These are phyloP conservation scores for Pogonomyrmex californicus DNA, from an alignment of 1,140 invertebrate species.

Conservation along the genomic window DNA sequence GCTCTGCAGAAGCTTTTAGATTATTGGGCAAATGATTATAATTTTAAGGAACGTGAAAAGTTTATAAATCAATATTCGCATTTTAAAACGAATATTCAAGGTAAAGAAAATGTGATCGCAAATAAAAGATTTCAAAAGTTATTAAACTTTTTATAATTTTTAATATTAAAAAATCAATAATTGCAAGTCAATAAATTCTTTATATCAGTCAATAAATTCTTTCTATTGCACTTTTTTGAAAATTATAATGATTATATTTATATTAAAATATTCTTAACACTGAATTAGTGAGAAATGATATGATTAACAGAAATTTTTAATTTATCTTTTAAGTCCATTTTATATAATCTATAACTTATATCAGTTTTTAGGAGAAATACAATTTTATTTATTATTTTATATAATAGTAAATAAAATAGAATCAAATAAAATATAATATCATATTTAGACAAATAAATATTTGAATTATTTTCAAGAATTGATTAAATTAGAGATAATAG, in stretches of 20 bases:
- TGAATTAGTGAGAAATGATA: too few species aligned
- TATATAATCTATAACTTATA: too few species aligned
- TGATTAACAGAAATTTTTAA: too few species aligned
- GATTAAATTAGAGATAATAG: too few species aligned
- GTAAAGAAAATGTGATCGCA: neutral
- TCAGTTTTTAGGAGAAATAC: too few species aligned
- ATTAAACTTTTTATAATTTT: neutral
- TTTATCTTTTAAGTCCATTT: too few species aligned
- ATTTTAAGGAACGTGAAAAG: conserved; percentile 16
- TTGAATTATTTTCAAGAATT: neutral
- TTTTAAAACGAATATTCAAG: conserved; percentile 42
- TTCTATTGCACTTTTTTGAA: too few species aligned
- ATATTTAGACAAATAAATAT: neutral
- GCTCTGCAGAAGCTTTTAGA: conserved; percentile 1
- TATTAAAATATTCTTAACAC: too few species aligned
- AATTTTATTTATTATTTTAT: neutral
- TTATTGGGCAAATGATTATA: conserved; percentile 18
- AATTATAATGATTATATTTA: too few species aligned
- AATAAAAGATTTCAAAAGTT: neutral
- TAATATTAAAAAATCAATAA: neutral
- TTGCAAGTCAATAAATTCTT: too few species aligned
- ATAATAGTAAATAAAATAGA: neutral
- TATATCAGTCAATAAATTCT: too few species aligned
- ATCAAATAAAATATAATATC: neutral
- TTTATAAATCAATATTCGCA: conserved; percentile 39